Evolutionary conservation across 2,888 invertebrate genomes (phyloP).

Genomic region (Melanostoma mellinum): DNA sequence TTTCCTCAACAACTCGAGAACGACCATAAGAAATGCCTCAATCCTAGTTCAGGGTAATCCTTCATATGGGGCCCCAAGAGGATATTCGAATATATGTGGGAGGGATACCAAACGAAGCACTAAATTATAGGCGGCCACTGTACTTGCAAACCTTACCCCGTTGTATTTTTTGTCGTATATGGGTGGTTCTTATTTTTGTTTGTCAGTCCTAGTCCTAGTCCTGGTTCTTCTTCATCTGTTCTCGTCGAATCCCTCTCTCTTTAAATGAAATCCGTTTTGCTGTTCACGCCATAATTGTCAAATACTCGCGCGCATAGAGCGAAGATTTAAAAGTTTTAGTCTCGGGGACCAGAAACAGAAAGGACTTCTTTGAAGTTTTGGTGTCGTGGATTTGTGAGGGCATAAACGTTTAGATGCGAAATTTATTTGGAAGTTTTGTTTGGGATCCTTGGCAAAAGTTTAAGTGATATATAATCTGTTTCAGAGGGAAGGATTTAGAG

Average conservation of each 20-base stretch:
- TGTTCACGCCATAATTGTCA: constrained; percentile 73
- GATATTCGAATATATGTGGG: constrained; percentile 9
- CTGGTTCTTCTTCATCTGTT: constrained; percentile 42
- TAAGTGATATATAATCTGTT: constrained; percentile 73
- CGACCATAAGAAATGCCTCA: constrained; percentile 70
- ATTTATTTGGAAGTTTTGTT: constrained; percentile 58
- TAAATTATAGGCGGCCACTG: constrained; percentile 61
- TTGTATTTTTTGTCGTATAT: constrained; percentile 49
- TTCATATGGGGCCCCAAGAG: constrained; percentile 59
- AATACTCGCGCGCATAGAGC: constrained; percentile 68
- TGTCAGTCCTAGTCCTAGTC: constrained; percentile 47
- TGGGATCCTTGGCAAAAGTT: constrained; percentile 65
- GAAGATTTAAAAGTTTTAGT: constrained; percentile 69
- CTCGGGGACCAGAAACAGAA: constrained; percentile 16
- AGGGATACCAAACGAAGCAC: constrained; percentile 32
- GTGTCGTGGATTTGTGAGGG: constrained; percentile 66
- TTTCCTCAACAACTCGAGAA: constrained; percentile 17
- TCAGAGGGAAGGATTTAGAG: constrained; percentile 65
- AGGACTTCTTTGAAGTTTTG: constrained; percentile 59
- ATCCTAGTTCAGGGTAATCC: constrained; percentile 66
- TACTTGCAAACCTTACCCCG: constrained; percentile 3
- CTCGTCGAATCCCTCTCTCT: constrained; percentile 27
- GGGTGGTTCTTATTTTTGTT: constrained; percentile 65
- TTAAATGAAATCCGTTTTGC: constrained; percentile 70
- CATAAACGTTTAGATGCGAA: constrained; percentile 56